Evolutionary conservation across 2,888 invertebrate genomes (phyloP), one percentile per base, ranked within the genome.

Genomic region (Cephus rjabovi): DNA sequence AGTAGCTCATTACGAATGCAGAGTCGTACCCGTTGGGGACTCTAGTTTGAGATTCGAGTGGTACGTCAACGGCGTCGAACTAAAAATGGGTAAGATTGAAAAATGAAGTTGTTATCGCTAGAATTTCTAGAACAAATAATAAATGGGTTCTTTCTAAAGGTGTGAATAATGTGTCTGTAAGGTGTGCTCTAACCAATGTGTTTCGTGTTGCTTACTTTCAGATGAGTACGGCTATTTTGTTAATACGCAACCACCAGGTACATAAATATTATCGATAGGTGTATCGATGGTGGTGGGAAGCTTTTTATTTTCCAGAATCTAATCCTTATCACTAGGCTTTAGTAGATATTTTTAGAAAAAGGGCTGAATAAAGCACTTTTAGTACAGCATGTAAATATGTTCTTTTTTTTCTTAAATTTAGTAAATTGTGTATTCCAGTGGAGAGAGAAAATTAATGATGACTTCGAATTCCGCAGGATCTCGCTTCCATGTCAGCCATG

Each of bases 21-120:
- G 97, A 75, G 97, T 98, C 34, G 97, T 97, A 70, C 98, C 98
- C 12, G 97, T 98, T 78, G 98, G 98, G 11, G 99, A 99, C 92
- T 95, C 98, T 3, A 97, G 95, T 85, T 93, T 99, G 88, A 94
- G 96, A 87, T 98, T 98, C 87, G 97, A 98, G 92, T 99, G 99
- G 99, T 98, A 96, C 92, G 96, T 98, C 83, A 98, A 99, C 90
- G 98, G 98, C 76, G 95, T 97, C 9, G 98, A 98, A 92, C 93
- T 99, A 75, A 96, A 97, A 92, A 95, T 97, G 95, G 98, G 98
- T 95, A 92, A 90, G 93, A 87, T 33, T 73, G 40, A 56, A 56
- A 56, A 23, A 9, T 76, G 4, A 31, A 34, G 11, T 71, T 71
- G 4, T 31, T 71, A 23, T 71, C 31, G 15, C 30, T 56, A 15